Conservation (phyloP, 1,140 invertebrate species). For the Batillaria attramentaria region DNA sequence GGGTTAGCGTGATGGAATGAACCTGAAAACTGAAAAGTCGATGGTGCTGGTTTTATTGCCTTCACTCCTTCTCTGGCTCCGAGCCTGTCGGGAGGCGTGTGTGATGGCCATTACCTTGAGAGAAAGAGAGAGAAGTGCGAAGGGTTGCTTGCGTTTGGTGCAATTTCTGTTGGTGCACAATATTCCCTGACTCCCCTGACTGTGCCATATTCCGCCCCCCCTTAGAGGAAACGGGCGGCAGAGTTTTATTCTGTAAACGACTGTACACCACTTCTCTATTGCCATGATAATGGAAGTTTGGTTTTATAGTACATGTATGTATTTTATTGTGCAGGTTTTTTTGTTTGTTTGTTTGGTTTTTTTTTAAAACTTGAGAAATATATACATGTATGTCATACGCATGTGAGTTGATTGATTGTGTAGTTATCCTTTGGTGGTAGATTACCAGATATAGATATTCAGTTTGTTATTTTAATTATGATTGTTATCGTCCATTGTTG, state of each 20-base stretch:
- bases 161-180: conserved; percentile 25
- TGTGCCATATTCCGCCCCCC: conserved; percentile 19
- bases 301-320: conserved; percentile 15
- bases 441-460: conserved; percentile 13
- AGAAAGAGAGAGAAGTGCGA: background rate
- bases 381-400: background rate
- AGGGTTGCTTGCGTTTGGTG: conserved; percentile 24
- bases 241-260: conserved; percentile 27
- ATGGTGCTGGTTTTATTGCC: too few species aligned
- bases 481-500: background rate
- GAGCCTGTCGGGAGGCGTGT: too few species aligned
- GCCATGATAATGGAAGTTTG: conserved; percentile 11
- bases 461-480: conserved; percentile 20
- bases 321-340: background rate
- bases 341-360: background rate
- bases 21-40: too few species aligned
- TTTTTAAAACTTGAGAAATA: background rate
- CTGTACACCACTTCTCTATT: conserved; percentile 25
- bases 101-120: background rate
- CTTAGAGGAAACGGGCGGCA: conserved; percentile 10
- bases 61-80: too few species aligned
- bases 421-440: conserved; percentile 26
- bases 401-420: conserved; percentile 14
- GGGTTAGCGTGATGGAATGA: too few species aligned
- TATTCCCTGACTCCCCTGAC: conserved; percentile 19